Base-by-base conservation (phyloP, 2,113 vertebrate species). In the Sceloporus tristichus region DNA sequence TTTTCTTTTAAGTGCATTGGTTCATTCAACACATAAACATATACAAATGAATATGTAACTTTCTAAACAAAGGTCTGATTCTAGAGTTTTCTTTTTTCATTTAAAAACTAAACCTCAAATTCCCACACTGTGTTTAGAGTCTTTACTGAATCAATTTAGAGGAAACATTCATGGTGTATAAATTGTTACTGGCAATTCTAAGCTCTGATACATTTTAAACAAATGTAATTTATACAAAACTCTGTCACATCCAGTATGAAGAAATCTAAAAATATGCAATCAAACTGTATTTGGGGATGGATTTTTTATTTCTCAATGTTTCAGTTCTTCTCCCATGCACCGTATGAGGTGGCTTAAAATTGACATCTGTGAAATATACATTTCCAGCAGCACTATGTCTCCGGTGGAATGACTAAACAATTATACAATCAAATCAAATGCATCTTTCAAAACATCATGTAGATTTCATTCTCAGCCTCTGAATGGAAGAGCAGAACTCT, bases 81-180 rank as follows among this genome's bases (percentile, higher is more conserved):
- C 86, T 89, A 40, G 21, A 40, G 11, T 65, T 94, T 29, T 81
- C 93, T 95, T 84, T 87, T 92, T 94, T 95, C 87, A 95, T 94
- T 95, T 94, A 93, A 94, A 96, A 96, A 86, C 78, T 87, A 95
- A 70, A 54, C 21, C 23, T 42, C 94, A 87, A 86, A 87, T 96
- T 93, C 92, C 90, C 89, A 80, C 86, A 89, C 83, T 87, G 82
- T 92, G 76, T 95, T 95, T 95, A 94, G 90, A 94, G 54, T 23
- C 91, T 89, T 93, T 90, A 92, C 92, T 92, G 81, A 96, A 94
- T 95, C 92, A 95, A 94, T 96, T 96, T 96, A 93, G 78, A 96
- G 91, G 91, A 95, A 95, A 90, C 66, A 89, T 95, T 97, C 95
- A 94, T 92, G 89, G 68, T 13, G n/a, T 84, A 93, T 95, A 96